phyloP scores from a whole-genome alignment of 2,888 invertebrate species.

The Smittia sp. region DNA sequence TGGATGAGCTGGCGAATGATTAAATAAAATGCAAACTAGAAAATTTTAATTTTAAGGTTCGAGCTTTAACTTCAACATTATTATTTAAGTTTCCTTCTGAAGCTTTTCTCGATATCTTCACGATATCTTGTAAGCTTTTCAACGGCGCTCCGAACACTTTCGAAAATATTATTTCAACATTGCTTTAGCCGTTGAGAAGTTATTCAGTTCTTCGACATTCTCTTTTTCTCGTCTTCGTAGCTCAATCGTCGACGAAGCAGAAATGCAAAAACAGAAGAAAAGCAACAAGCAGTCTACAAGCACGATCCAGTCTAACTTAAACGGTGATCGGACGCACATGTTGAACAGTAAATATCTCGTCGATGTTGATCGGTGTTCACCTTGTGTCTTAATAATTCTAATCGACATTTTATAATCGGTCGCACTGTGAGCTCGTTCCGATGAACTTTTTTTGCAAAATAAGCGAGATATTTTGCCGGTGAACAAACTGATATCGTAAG shows the following conservation, averaged over 20 bases:
- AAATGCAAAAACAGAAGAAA: background rate
- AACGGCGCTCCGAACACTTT: too few species aligned
- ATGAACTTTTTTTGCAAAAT: slow-evolving; percentile 5
- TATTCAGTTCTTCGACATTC: background rate
- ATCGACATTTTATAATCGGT: background rate
- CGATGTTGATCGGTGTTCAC: slow-evolving; percentile 2
- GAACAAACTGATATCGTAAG: slow-evolving; percentile 13
- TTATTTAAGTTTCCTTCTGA: too few species aligned
- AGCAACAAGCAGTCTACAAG: background rate
- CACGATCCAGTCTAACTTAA: slow-evolving; percentile 26
- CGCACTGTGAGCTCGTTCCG: background rate
- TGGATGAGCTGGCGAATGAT: too few species aligned
- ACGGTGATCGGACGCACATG: slow-evolving; percentile 5
- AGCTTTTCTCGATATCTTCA: too few species aligned
- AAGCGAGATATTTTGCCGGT: background rate
- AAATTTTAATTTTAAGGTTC: too few species aligned
- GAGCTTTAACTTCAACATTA: too few species aligned
- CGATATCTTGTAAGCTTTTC: too few species aligned
- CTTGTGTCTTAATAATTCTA: slow-evolving; percentile 6
- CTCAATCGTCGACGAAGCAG: background rate
- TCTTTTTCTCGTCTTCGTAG: background rate
- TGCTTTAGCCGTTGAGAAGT: too few species aligned
- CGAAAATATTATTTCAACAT: too few species aligned
- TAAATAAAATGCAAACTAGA: too few species aligned
- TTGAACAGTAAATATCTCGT: slow-evolving; percentile 11